Conservation (phyloP, 2,888 invertebrate genomes). For the Drosophila merina region DNA sequence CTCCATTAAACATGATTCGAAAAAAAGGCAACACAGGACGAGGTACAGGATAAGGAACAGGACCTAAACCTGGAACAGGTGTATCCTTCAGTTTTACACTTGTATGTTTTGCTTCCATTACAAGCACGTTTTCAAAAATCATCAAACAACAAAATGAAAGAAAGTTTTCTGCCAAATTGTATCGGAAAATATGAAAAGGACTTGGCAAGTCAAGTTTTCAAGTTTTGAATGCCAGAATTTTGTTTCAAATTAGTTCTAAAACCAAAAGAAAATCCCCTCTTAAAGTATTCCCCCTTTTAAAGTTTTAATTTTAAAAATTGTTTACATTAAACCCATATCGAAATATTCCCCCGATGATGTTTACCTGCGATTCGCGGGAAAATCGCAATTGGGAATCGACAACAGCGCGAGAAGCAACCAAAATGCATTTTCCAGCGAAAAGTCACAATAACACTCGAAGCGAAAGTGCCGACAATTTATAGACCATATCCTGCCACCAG, state of each 20-base stretch:
- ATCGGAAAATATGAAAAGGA: neutral
- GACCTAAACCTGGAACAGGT: neutral
- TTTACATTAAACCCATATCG: constrained; percentile 9
- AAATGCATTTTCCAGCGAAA: constrained; percentile 25
- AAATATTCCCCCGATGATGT: neutral
- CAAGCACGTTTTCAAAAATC: neutral
- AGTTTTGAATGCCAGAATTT: neutral
- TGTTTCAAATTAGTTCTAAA: neutral
- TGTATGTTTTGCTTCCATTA: neutral
- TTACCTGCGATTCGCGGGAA: neutral
- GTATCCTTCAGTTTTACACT: neutral
- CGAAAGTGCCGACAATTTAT: constrained; percentile 18
- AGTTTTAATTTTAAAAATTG: constrained; percentile 2
- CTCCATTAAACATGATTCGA: neutral
- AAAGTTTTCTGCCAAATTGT: neutral
- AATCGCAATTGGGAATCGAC: constrained; percentile 1
- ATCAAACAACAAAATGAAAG: neutral
- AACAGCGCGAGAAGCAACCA: neutral
- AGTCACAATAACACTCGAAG: constrained; percentile 12
- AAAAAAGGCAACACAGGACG: neutral
- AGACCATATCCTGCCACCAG: neutral
- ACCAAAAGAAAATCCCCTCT: too few species aligned
- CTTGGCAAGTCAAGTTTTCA: too few species aligned
- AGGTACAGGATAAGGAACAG: neutral
- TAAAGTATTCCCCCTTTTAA: neutral